These are phyloP conservation scores for Cryptus armator DNA, from an alignment of 2,888 invertebrate genomes.

Conservation along the genomic window DNA sequence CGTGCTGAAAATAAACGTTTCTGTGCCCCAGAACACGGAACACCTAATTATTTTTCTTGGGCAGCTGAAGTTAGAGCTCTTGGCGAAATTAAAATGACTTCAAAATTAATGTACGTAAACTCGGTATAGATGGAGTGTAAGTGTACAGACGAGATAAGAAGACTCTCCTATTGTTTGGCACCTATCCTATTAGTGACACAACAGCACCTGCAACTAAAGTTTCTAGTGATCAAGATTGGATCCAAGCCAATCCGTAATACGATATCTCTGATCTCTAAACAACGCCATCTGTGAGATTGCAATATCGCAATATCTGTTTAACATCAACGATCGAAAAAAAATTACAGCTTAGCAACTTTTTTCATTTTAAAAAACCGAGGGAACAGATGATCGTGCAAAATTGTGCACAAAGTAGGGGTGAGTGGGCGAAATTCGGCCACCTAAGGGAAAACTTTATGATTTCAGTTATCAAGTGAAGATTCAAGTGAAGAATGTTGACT, in stretches of 20 bases:
- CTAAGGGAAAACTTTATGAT: no score
- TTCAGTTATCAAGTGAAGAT: no score
- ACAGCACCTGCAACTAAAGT: neutral
- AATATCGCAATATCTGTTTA: neutral
- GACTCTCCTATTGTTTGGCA: neutral
- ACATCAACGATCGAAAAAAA: neutral
- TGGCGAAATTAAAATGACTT: neutral
- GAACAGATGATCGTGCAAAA: neutral
- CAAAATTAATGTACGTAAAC: neutral
- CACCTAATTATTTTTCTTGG: neutral
- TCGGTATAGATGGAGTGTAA: neutral
- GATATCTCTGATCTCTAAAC: neutral
- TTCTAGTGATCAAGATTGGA: neutral
- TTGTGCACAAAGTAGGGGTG: neutral
- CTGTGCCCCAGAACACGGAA: conserved; percentile 1
- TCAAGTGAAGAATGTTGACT: no score
- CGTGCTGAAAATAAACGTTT: neutral
- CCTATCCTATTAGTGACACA: neutral
- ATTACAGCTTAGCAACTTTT: neutral
- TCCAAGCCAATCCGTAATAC: neutral
- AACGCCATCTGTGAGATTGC: neutral
- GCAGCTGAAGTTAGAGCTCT: neutral
- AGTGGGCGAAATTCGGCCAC: no score
- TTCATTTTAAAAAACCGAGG: neutral
- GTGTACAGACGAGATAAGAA: neutral